phyloP scores from a whole-genome alignment of 1,140 invertebrate species.

The Trichogramma pretiosum region DNA sequence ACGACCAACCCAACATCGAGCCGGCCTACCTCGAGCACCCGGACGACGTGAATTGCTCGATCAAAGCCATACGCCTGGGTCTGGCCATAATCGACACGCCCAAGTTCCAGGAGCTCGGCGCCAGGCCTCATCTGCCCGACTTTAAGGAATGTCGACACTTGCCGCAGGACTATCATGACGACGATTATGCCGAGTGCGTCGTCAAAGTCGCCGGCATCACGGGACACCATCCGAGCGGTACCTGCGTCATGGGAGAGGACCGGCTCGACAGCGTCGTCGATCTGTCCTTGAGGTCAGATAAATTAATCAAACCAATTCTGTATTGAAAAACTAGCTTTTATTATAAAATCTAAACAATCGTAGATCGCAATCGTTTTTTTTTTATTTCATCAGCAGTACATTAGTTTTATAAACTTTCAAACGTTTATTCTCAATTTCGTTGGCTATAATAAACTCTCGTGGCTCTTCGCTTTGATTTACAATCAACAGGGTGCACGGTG shows the following conservation, averaged over 20 bases:
- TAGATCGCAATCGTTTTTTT: constrained; percentile 14
- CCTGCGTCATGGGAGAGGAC: constrained; percentile 52
- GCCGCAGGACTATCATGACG: constrained; percentile 38
- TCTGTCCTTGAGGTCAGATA: constrained; percentile 47
- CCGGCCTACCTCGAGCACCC: constrained; percentile 60
- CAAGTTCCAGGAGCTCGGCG: constrained; percentile 52
- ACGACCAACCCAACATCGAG: constrained; percentile 60
- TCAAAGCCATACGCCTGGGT: constrained; percentile 52
- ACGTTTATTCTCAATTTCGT: not conserved
- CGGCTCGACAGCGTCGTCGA: constrained; percentile 47
- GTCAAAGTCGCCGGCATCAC: constrained; percentile 55
- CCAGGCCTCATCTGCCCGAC: constrained; percentile 55
- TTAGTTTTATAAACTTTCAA: too few species aligned
- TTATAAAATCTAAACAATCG: constrained; percentile 17
- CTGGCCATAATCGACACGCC: constrained; percentile 48
- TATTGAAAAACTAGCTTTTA: constrained; percentile 17
- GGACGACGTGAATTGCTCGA: constrained; percentile 54
- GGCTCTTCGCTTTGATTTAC: constrained; percentile 18
- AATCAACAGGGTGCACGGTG: constrained; percentile 51
- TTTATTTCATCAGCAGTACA: constrained; percentile 17
- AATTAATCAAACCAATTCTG: too few species aligned
- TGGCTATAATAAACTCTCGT: constrained; percentile 8
- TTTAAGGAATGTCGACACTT: constrained; percentile 49
- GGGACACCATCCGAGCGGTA: constrained; percentile 61
- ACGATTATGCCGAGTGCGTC: constrained; percentile 57